phyloP scores from a whole-genome alignment of 2,113 vertebrate genomes.

The Lepidiolamprologus cunningtoni region DNA sequence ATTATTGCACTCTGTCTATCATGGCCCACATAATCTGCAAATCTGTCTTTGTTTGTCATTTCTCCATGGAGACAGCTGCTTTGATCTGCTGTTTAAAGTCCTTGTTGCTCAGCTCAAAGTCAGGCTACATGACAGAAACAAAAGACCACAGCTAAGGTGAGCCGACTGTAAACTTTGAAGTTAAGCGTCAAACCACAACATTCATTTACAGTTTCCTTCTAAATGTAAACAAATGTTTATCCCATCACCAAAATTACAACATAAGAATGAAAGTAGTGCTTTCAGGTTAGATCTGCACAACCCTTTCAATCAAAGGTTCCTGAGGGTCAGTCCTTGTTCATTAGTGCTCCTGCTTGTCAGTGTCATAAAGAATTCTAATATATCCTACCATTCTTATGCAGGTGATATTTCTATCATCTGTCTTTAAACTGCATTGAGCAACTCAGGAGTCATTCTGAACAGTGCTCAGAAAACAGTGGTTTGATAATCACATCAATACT shows the following conservation, averaged over 20 bases:
- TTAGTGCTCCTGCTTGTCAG: background rate
- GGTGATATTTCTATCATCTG: background rate
- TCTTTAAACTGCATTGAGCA: fast-evolving
- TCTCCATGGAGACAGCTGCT: constrained; percentile 53
- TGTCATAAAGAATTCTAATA: background rate
- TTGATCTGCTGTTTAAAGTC: constrained; percentile 43
- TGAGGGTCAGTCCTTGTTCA: background rate
- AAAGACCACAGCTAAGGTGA: background rate
- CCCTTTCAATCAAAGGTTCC: background rate
- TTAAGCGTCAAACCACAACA: background rate
- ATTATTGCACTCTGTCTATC: constrained; percentile 27
- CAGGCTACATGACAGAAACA: constrained; percentile 2
- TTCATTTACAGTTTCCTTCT: background rate
- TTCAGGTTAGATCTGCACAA: background rate
- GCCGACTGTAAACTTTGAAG: background rate
- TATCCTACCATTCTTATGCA: background rate
- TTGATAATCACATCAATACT: background rate
- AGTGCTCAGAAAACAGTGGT: background rate
- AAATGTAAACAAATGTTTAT: background rate
- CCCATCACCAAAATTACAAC: background rate
- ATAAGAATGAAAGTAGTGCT: background rate
- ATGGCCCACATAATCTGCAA: constrained; percentile 3
- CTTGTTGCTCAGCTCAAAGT: background rate
- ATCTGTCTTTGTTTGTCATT: constrained; percentile 50
- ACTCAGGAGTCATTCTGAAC: background rate